phyloP scores from a whole-genome alignment of 2,113 vertebrate genomes.

The Pipa parva region DNA sequence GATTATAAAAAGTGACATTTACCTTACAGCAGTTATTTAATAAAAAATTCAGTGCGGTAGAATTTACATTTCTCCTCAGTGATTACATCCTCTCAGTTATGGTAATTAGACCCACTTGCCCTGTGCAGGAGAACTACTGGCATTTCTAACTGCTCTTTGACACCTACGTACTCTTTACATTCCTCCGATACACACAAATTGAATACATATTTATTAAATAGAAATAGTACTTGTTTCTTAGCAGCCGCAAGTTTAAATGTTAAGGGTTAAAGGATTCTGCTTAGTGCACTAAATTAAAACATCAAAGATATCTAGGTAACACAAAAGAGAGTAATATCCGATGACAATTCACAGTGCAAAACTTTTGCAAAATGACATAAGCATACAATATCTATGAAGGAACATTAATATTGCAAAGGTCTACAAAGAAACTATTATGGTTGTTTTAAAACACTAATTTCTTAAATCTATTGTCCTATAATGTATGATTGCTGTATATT shows the following conservation, averaged over 20 bases:
- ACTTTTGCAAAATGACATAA: too few relatives aligned
- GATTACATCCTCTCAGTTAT: conserved; percentile 27
- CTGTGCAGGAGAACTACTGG: conserved; percentile 11
- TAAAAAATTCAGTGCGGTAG: conserved; percentile 3
- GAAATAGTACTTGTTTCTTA: neutral
- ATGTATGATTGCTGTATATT: too few relatives aligned
- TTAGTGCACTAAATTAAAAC: neutral
- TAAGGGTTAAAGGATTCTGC: neutral
- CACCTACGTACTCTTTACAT: conserved; percentile 20
- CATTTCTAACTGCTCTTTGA: conserved; percentile 22
- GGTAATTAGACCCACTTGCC: conserved; percentile 14
- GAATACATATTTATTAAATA: conserved; percentile 24
- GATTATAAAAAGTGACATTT: conserved; percentile 31
- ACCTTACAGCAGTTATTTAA: conserved; percentile 24
- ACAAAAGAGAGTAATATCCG: neutral
- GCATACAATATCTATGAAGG: too few relatives aligned
- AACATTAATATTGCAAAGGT: too few relatives aligned
- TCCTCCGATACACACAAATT: conserved; percentile 13
- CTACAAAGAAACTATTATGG: too few relatives aligned
- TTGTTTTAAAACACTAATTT: too few relatives aligned
- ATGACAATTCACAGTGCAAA: too few relatives aligned
- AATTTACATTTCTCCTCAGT: conserved; percentile 31
- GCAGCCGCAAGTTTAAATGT: neutral
- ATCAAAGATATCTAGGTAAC: neutral
- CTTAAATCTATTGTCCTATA: too few relatives aligned